phyloP scores from a whole-genome alignment of 2,113 vertebrate genomes.

The Bubalus kerabau region DNA sequence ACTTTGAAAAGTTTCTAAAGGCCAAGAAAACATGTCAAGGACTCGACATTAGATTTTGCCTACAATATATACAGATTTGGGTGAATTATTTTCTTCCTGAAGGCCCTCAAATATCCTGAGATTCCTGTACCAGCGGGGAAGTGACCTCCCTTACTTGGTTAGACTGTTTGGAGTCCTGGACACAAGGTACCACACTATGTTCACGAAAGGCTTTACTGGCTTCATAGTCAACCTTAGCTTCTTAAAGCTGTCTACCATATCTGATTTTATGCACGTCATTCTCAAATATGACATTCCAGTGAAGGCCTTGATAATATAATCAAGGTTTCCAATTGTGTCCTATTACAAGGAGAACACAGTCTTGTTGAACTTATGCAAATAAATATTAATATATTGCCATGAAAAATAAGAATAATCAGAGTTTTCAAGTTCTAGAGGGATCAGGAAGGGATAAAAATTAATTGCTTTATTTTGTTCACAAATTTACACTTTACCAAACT shows the following conservation, averaged over 20 bases:
- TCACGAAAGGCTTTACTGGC: neutral
- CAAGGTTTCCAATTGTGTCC: neutral
- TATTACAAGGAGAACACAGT: neutral
- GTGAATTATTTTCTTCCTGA: neutral
- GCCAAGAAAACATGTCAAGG: neutral
- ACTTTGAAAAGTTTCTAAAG: neutral
- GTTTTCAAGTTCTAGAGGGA: neutral
- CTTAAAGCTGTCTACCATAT: neutral
- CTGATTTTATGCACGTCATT: neutral
- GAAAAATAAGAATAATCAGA: neutral
- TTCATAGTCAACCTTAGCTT: neutral
- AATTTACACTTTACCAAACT: neutral
- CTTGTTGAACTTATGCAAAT: neutral
- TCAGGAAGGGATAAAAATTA: neutral
- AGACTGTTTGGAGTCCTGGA: neutral
- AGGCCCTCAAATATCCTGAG: neutral
- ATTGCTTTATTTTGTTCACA: neutral
- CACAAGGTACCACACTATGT: neutral
- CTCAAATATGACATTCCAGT: neutral
- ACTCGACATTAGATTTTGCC: neutral
- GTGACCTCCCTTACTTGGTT: neutral
- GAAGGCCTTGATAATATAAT: neutral
- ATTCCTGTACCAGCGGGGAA: neutral
- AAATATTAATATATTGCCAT: neutral
- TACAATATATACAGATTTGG: neutral